These are phyloP conservation scores for Camponotus vicinus DNA, from an alignment of 1,140 invertebrate species.

Conservation along the genomic window DNA sequence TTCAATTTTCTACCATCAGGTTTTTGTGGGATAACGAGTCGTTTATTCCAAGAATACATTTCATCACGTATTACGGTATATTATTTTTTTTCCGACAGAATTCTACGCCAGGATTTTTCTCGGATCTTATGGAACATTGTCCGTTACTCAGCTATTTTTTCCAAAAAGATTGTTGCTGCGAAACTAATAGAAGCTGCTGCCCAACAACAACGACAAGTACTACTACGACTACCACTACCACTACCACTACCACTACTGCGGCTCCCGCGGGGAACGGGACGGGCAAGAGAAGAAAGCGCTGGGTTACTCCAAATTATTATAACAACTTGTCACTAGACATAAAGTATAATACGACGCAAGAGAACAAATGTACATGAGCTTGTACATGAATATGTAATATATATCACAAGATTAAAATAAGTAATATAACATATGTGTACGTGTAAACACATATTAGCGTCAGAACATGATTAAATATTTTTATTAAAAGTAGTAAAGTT, in stretches of 20 bases:
- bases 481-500: background rate
- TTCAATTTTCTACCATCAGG: background rate
- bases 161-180: slow-evolving; percentile 15
- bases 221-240: background rate
- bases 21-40: background rate
- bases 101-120: background rate
- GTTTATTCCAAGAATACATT: background rate
- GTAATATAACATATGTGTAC: slow-evolving; percentile 15
- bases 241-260: too few species aligned
- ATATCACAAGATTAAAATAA: background rate
- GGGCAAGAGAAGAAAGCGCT: background rate
- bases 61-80: background rate
- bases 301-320: background rate
- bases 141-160: background rate
- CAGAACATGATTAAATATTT: slow-evolving; percentile 16
- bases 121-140: background rate
- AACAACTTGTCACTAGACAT: background rate
- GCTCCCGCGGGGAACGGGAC: too few species aligned
- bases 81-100: slow-evolving; percentile 3
- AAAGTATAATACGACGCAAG: background rate
- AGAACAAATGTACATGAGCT: background rate
- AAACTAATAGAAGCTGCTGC: background rate
- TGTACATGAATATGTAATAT: slow-evolving; percentile 11
- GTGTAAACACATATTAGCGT: background rate
- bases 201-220: background rate